Base-by-base conservation (phyloP, 2,797 vertebrate species). In the Melanotaenia boesemani region DNA sequence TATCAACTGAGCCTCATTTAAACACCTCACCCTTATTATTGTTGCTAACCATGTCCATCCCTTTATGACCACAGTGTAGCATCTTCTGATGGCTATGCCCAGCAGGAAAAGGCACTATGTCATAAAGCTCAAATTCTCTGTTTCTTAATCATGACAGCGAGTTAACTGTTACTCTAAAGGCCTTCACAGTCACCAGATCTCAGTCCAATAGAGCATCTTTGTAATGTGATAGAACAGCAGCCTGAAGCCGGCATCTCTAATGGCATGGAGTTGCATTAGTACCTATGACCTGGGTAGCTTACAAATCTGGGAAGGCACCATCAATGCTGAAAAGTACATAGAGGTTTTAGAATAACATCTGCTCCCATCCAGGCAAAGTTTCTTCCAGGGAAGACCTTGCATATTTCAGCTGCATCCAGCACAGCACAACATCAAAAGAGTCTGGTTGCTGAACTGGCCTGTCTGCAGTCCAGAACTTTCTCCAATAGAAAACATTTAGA, bases 71-170 rank as follows among this genome's bases (percentile, higher is more conserved):
- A 48, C 7, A 20, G 18, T 48, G 7, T 8, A 20, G 11, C 37
- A 41, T 83, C 81, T 78, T 89, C 81, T 88, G 80, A 87, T 85
- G 80, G 80, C 72, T 87, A 80, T 76, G 80, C 88, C 75, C 77
- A 87, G 75, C 70, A 85, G 55, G 57, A 79, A 67, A 76, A 69
- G 0, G 4, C 6, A 0, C 63, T 28, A 57, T 61, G 67, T 76
- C 66, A 76, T 3, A 41, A 66, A 79, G 36, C 54, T 37, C 5
- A 8, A 24, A 67, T 68, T 22, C 44, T 65, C 41, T 59, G 26
- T 60, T 70, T 65, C 34, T 76, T 65, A 7, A 76, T 60, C 61
- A 55, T 55, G 5, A 64, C 36, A 36, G 26, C 60, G 9, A 54
- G 13, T 20, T 60, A 9, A 41, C 2, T 57, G 62, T 12, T 18